These are phyloP conservation scores for Micropoecilia bifurca DNA, from an alignment of 2,797 vertebrate species.

Conservation along the genomic window DNA sequence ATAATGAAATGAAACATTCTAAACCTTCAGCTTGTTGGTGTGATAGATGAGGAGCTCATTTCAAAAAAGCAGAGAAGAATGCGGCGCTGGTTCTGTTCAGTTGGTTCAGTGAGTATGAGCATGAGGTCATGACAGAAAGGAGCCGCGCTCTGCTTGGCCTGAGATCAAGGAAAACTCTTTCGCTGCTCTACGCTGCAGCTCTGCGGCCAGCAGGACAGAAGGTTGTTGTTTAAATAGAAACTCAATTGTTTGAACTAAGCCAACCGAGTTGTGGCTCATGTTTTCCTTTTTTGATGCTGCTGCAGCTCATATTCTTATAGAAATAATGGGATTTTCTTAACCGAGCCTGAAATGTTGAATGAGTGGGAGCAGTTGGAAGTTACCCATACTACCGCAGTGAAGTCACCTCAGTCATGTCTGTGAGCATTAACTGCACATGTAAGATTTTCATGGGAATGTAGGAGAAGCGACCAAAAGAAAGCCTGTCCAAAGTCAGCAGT, in stretches of 20 bases:
- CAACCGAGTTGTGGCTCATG: conserved; percentile 53
- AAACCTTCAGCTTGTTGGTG: neutral
- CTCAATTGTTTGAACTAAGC: conserved; percentile 53
- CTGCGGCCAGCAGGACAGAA: conserved; percentile 42
- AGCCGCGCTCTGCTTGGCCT: conserved; percentile 55
- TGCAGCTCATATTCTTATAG: conserved; percentile 70
- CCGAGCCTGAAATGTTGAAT: conserved; percentile 70
- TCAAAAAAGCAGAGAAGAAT: conserved; percentile 24
- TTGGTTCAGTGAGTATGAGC: conserved; percentile 56
- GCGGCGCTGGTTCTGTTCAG: conserved; percentile 50
- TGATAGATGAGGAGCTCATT: conserved; percentile 28
- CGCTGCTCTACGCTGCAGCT: conserved; percentile 41
- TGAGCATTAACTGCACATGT: conserved; percentile 49
- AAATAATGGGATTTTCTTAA: conserved; percentile 73
- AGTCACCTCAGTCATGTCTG: conserved; percentile 56
- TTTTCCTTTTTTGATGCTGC: conserved; percentile 72
- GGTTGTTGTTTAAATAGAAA: conserved; percentile 57
- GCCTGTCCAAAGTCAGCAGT: conserved; percentile 64
- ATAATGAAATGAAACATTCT: neutral
- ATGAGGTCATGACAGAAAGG: conserved; percentile 69
- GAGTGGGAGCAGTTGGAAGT: conserved; percentile 46
- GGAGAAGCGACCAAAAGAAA: conserved; percentile 53
- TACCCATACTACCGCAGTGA: conserved; percentile 63
- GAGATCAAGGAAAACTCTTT: conserved; percentile 55
- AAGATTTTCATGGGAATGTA: conserved; percentile 60